Evolutionary conservation across 2,797 vertebrate species (phyloP), one percentile per base, ranked within the genome.

Genomic region (Octomys mimax): DNA sequence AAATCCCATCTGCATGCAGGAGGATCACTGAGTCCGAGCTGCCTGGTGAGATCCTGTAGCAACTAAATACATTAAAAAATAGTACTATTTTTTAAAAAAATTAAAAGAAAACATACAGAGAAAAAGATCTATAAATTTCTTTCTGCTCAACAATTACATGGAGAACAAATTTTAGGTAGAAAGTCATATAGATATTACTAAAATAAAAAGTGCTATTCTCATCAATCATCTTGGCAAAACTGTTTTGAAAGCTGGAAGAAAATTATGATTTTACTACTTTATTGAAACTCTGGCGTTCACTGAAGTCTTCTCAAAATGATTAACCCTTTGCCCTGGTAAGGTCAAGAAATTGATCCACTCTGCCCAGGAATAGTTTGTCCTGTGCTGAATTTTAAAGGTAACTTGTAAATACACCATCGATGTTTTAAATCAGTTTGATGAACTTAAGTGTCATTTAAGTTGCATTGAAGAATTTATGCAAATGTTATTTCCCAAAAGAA

Each of bases 381-480:
- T 89, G 9, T 77, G 78, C 59, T 28, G 16, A 10, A 79, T 94
- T 95, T 87, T 52, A 85, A 94, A 49, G n/a, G 5, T 61, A 92
- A 82, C 3, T 75, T 87, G 46, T 87, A 16, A 89, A 78, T 14
- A 28, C 3, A 39, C 36, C 52, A 2, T 16, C 18, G 18, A 82
- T 87, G 88, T 71, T 91, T 96, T 92, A 80, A 68, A 93, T 93
- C 66, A 62, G 36, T 95, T 94, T 81, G 66, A 42, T 92, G 70
- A 84, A 59, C 24, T 93, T 85, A 1, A 7, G 31, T 79, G 10
- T 88, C 26, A 49, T 80, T 91, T 89, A 94, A 88, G 1, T 73
- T 62, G 0, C 90, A 94, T 77, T 93, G 10, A 96, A 93, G 83
- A 2, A 68, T 75, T 24, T 54, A 57, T 13, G 13, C 9, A 52